Evolutionary conservation across 2,797 vertebrate genomes (phyloP).

Genomic region (Crocodylus rhombifer): DNA sequence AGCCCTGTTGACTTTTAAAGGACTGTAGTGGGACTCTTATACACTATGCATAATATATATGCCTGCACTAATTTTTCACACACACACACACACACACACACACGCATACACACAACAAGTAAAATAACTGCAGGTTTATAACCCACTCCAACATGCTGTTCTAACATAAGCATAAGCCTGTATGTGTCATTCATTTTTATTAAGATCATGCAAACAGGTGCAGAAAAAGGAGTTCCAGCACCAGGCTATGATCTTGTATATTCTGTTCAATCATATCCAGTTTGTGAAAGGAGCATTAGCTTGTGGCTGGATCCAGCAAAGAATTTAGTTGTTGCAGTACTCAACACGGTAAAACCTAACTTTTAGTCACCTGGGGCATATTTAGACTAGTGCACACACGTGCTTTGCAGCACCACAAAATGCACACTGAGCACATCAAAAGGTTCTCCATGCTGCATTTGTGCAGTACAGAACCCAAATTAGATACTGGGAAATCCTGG

Average conservation of each 20-base stretch:
- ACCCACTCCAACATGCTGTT: not conserved
- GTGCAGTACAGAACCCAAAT: too few species aligned
- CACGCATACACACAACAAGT: not conserved
- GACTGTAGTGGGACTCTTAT: not conserved
- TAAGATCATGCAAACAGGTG: not conserved
- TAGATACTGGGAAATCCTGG: too few species aligned
- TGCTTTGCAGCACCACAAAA: too few species aligned
- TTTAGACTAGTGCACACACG: too few species aligned
- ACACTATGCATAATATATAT: not conserved
- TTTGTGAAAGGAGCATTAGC: not conserved
- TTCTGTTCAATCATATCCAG: not conserved
- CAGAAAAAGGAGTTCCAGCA: not conserved
- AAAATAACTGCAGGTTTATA: not conserved
- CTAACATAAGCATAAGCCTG: not conserved
- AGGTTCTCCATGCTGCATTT: too few species aligned
- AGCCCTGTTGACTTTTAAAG: not conserved
- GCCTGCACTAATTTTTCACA: not conserved
- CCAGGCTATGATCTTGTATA: not conserved
- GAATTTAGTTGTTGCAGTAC: too few species aligned
- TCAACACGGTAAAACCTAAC: too few species aligned
- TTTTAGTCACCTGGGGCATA: too few species aligned
- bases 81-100: not conserved
- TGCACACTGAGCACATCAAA: too few species aligned
- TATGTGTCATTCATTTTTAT: not conserved
- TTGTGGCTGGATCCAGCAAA: too few species aligned